Evolutionary conservation across 2,888 invertebrate genomes (phyloP).

Genomic region (Hyppa rectilinea): DNA sequence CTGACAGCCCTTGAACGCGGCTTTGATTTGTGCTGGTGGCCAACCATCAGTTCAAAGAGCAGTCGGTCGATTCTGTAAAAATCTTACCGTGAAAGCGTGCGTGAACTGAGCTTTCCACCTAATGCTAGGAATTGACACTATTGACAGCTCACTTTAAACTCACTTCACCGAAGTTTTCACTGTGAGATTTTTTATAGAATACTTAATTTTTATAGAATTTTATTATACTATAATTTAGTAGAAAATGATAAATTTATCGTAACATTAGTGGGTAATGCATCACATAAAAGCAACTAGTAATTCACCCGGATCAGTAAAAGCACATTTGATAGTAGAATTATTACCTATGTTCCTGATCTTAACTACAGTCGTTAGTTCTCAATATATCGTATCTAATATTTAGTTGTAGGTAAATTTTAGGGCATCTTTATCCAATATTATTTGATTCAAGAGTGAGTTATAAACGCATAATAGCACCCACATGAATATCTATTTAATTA

Average conservation of each 20-base stretch:
- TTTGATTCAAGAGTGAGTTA: background rate
- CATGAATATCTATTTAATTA: background rate
- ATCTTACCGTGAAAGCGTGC: no score
- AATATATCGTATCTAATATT: slow-evolving; percentile 1
- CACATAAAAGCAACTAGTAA: background rate
- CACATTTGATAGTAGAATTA: slow-evolving; percentile 3
- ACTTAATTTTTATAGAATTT: no score
- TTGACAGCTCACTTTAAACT: no score
- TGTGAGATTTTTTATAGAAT: no score
- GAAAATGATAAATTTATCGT: background rate
- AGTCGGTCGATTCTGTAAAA: no score
- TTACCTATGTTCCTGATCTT: slow-evolving; percentile 9
- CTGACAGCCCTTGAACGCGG: background rate
- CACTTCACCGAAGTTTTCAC: no score
- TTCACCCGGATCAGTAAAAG: slow-evolving; percentile 1
- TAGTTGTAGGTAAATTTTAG: background rate
- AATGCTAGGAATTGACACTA: no score
- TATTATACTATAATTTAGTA: background rate
- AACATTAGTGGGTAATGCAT: background rate
- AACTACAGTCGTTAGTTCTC: slow-evolving; percentile 14
- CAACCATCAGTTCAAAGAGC: no score
- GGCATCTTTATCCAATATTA: background rate
- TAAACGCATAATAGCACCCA: background rate
- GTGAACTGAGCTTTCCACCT: no score
- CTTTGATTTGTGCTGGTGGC: background rate